Evolutionary conservation across 2,113 vertebrate species (phyloP), one percentile per base, ranked within the genome.

Genomic region (Ondatra zibethicus): DNA sequence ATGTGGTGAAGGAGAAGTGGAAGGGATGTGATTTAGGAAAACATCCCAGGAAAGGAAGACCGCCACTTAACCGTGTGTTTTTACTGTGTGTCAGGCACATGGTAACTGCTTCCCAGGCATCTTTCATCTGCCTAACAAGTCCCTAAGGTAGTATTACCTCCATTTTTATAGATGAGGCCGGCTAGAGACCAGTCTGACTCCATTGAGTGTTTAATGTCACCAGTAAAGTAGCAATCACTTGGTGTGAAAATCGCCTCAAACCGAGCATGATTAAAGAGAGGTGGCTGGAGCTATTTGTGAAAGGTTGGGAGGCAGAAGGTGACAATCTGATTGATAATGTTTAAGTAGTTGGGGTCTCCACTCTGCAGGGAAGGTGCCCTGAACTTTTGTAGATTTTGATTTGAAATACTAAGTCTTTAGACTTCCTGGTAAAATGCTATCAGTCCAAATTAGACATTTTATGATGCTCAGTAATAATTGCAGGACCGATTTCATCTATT

Each of bases 201-300:
- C 80, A 75, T 3, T 80, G 73, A 89, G 36, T 58, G 76, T 92
- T 27, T 95, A 31, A 81, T 93, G 76, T 81, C 16, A 6, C 50
- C 36, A 73, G 58, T 75, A 47, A 88, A 96, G n/a, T 80, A 92
- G 65, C 80, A 63, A 7, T 92, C 76, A 68, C 63, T 73, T 84
- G 47, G 73, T 94, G 78, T 89, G 92, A 87, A 92, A 63, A 72
- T 84, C 66, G 66, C 63, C 91, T 97, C 75, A 52, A 80, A 63
- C 84, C 63, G 85, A 92, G 92, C 52, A 47, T 95, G 80, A 88
- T 93, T 52, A 87, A 66, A 92, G 94, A 84, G 88, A 77, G 61
- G 90, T 73, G 52, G 11, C 72, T 72, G 80, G 80, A 80, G 65
- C 33, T 4, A 12, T 45, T 12, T 55, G 88, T 52, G 85, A 16